A percentile compares a stretch with the other conserved stretches of the same genome.
Conservation (phyloP, 2,888 invertebrate genomes). For the Cantharis nigra region DNA sequence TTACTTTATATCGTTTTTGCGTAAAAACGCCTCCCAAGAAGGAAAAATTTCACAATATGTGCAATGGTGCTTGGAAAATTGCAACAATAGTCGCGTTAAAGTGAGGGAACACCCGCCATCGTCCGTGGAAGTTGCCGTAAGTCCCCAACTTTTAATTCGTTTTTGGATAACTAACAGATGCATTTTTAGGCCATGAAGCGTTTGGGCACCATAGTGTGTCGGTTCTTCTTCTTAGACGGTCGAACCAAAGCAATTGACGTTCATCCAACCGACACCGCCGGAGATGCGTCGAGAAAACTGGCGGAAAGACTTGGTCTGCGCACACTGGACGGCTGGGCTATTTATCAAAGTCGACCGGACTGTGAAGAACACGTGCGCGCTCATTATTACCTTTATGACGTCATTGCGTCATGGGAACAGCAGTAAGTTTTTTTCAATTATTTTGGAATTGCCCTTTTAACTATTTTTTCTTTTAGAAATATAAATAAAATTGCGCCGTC, state of each 20-base stretch:
- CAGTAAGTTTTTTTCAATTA: slow-evolving; percentile 11
- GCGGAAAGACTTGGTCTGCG: slow-evolving; percentile 86
- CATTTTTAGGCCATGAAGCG: slow-evolving; percentile 79
- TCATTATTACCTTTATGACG: slow-evolving; percentile 91
- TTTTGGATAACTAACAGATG: not conserved
- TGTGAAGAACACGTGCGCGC: slow-evolving; percentile 89
- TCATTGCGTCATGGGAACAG: slow-evolving; percentile 90
- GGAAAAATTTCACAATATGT: slow-evolving; percentile 82
- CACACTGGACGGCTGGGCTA: slow-evolving; percentile 91
- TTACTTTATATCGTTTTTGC: slow-evolving; percentile 77
- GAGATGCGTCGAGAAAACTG: slow-evolving; percentile 85
- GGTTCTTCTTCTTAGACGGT: slow-evolving; percentile 94
- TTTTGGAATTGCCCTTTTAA: not conserved
- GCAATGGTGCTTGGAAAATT: slow-evolving; percentile 93
- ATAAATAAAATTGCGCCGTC: slow-evolving; percentile 51
- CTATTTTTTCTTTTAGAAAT: slow-evolving; percentile 40
- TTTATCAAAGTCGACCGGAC: slow-evolving; percentile 86
- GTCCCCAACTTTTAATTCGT: slow-evolving; percentile 46
- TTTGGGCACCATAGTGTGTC: slow-evolving; percentile 88
- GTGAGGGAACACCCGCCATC: slow-evolving; percentile 86
- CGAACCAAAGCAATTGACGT: slow-evolving; percentile 94
- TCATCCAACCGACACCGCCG: slow-evolving; percentile 92
- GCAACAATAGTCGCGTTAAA: slow-evolving; percentile 82
- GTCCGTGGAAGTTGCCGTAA: slow-evolving; percentile 88
- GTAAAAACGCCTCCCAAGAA: slow-evolving; percentile 69